phyloP scores from a whole-genome alignment of 1,140 invertebrate genomes.

The Olivierus martensii region DNA sequence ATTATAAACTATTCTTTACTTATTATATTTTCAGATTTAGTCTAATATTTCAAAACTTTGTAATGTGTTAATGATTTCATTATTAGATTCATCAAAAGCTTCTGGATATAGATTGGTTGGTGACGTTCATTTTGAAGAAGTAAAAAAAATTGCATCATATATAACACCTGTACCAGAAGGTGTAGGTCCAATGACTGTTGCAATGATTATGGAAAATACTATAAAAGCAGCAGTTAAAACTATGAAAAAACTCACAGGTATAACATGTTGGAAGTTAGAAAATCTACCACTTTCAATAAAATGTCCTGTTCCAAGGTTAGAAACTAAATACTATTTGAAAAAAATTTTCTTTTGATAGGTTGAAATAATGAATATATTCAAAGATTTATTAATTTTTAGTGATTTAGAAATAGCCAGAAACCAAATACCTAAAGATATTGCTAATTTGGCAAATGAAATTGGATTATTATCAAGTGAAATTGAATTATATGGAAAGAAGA shows the following conservation, averaged over 20 bases:
- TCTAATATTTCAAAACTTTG: no score
- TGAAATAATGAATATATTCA: no score
- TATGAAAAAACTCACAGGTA: conserved; percentile 22
- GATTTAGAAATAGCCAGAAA: conserved; percentile 79
- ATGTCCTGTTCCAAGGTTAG: no score
- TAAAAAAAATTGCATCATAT: conserved; percentile 48
- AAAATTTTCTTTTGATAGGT: no score
- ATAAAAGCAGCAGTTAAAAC: conserved; percentile 59
- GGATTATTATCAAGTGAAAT: conserved; percentile 67
- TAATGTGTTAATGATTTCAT: no score
- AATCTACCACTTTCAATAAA: no score
- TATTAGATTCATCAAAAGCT: conserved; percentile 69
- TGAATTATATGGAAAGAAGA: conserved; percentile 81
- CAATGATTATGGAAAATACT: conserved; percentile 95
- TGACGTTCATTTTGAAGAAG: conserved; percentile 82
- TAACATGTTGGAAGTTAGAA: no score
- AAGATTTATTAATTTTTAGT: conserved; percentile 28
- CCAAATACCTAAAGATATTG: conserved; percentile 76
- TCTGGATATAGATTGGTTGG: conserved; percentile 73
- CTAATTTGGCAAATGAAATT: conserved; percentile 63
- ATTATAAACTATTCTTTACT: no score
- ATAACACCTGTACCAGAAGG: conserved; percentile 96
- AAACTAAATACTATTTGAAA: no score
- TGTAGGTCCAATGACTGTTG: conserved; percentile 96
- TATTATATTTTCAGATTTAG: no score